Evolutionary conservation across 2,797 vertebrate genomes (phyloP), one percentile per base, ranked within the genome.

Genomic region (Semaprochilodus insignis): DNA sequence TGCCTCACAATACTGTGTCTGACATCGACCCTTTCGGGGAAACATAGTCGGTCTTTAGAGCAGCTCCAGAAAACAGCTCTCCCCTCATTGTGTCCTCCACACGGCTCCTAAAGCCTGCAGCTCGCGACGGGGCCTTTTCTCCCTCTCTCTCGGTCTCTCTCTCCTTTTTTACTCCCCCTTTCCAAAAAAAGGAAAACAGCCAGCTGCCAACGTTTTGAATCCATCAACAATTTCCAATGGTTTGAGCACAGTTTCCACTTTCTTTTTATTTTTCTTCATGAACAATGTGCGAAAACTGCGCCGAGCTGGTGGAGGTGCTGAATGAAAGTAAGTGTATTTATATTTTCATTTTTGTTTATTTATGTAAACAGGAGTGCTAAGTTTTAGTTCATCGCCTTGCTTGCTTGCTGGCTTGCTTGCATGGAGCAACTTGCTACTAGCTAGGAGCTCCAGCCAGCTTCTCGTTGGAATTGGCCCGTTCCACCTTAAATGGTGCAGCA

Each of bases 271-370:
- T 76, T 75, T 67, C 94, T 96, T 95, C 94, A 96, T 95, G 96
- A 98, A 98, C 97, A 93, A 99, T 99, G 97, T 99, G 97, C 95
- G 97, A 99, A 93, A 98, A 97, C 96, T 99, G 97, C 95, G 96
- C 97, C 94, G 97, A 99, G 96, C 96, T 99, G 96, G 96, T 99
- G 96, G 97, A 99, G 96, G 97, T 98, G 94, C 96, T 99, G 93
- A 99, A 98, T 92, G 97, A 98, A 94, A 98, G 97, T 99, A 96
- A 98, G 97, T 97, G 81, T 59, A 48, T 19, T 54, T n/a, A 4
- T 84, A 15, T 52, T 84, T 3, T 31, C 85, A 84, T 48, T 82
- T 54, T 83, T 23, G 57, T 25, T 59, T 19, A 14, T 82, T 60
- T 69, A 44, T 6, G 8, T 11, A 48, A 48, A 48, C 44, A 48